A percentile compares a stretch with the other conserved stretches of the same genome.
phyloP scores from a whole-genome alignment of 2,113 vertebrate genomes.

The Platanista minor region DNA sequence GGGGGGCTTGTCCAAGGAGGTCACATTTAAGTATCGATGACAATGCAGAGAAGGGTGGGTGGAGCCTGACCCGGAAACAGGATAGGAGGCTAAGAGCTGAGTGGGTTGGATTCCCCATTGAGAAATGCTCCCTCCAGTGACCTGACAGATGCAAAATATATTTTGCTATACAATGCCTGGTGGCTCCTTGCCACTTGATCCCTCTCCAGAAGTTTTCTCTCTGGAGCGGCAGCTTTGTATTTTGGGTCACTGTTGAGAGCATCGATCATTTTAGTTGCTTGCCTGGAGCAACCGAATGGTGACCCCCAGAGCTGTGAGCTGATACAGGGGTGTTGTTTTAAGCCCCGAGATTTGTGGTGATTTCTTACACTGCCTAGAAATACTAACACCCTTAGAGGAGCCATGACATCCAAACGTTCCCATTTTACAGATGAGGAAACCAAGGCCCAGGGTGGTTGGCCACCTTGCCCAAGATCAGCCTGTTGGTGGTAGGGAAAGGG shows the following conservation, averaged over 20 bases:
- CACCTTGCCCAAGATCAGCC: not conserved
- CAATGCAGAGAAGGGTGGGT: not conserved
- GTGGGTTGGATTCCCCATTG: fast-evolving
- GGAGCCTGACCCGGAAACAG: fast-evolving
- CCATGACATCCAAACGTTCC: not conserved
- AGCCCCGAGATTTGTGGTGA: not conserved
- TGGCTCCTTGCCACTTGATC: fast-evolving
- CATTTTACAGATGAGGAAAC: not conserved
- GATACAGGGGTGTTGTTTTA: not conserved
- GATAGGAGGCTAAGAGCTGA: fast-evolving
- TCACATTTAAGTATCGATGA: not conserved
- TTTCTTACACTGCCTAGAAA: not conserved
- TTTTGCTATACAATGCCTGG: fast-evolving
- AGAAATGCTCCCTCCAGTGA: not conserved
- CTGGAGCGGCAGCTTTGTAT: not conserved
- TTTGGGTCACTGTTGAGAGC: not conserved
- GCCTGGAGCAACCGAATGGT: no score
- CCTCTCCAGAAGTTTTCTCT: not conserved
- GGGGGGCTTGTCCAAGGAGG: not conserved
- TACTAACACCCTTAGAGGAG: not conserved
- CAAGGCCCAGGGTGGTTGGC: not conserved
- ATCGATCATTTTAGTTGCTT: not conserved
- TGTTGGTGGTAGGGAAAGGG: not conserved
- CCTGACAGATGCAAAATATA: not conserved
- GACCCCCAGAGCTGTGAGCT: not conserved